These are phyloP conservation scores for Propsilocerus akamusi DNA, from an alignment of 1,140 invertebrate genomes.

Conservation along the genomic window DNA sequence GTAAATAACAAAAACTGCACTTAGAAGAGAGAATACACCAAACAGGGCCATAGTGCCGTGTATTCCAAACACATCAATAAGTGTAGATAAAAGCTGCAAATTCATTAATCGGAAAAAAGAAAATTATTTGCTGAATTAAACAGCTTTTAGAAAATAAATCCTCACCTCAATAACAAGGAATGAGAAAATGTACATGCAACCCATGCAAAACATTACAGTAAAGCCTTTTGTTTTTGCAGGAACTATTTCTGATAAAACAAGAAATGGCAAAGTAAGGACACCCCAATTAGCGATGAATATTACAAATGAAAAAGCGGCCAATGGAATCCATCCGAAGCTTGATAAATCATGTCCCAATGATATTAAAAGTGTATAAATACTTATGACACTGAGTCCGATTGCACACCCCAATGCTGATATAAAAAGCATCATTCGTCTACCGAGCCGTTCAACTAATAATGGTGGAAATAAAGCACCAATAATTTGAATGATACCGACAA, in stretches of 20 bases:
- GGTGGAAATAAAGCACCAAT: conserved; percentile 22
- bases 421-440: conserved; percentile 13
- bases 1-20: conserved; percentile 13
- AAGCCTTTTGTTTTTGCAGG: conserved; percentile 12
- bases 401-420: conserved; percentile 15
- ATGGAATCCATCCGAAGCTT: conserved; percentile 15
- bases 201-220: conserved; percentile 15
- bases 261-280: conserved; percentile 16
- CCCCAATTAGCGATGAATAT: conserved; percentile 16
- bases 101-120: background rate
- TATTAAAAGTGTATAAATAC: conserved; percentile 7
- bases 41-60: conserved; percentile 18
- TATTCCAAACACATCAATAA: conserved; percentile 13
- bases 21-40: conserved; percentile 12
- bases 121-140: background rate
- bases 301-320: conserved; percentile 18
- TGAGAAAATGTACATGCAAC: conserved; percentile 13
- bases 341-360: conserved; percentile 6
- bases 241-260: conserved; percentile 18
- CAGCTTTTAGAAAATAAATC: background rate
- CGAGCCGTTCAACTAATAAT: conserved; percentile 18
- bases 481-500: conserved; percentile 42
- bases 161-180: conserved; percentile 14
- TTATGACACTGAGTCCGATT: conserved; percentile 14
- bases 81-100: conserved; percentile 11